Percentiles rank a stretch among this genome's conserved stretches.
These are phyloP conservation scores for Fistularia commersonii DNA, from an alignment of 2,797 vertebrate species.

Conservation along the genomic window DNA sequence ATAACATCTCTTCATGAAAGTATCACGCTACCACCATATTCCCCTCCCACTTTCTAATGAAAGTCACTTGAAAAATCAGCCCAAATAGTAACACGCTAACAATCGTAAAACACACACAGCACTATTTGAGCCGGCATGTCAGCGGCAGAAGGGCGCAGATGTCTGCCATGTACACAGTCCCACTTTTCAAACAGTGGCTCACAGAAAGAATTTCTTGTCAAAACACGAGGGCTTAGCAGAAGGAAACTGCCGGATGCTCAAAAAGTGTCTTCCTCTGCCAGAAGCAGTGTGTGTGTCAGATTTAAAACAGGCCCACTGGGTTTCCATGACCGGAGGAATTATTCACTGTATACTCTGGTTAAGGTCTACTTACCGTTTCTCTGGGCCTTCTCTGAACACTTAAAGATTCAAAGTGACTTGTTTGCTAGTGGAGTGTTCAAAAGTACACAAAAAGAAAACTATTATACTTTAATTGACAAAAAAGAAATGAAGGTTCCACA, in stretches of 20 bases:
- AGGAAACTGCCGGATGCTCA: constrained; percentile 68
- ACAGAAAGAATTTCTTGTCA: constrained; percentile 70
- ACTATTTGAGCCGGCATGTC: constrained; percentile 19
- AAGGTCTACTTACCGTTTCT: too few species aligned
- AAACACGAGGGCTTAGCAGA: constrained; percentile 64
- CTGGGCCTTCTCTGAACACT: too few species aligned
- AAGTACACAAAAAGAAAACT: too few species aligned
- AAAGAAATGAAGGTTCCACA: too few species aligned
- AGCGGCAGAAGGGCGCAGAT: constrained; percentile 29
- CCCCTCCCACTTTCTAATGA: background rate
- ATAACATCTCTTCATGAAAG: too few species aligned
- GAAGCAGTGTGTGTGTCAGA: constrained; percentile 43
- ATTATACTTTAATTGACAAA: too few species aligned
- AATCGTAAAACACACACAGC: background rate
- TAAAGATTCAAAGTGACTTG: too few species aligned
- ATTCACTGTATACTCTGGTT: constrained; percentile 1
- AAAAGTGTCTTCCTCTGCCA: constrained; percentile 61
- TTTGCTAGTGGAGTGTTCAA: too few species aligned
- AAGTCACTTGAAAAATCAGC: constrained; percentile 5
- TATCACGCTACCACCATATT: background rate
- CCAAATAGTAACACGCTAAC: constrained; percentile 4
- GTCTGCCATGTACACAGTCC: constrained; percentile 41
- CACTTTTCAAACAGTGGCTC: constrained; percentile 66
- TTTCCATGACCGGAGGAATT: constrained; percentile 26
- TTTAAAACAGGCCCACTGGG: constrained; percentile 39